phyloP scores from a whole-genome alignment of 2,797 vertebrate genomes.

The Phylloscopus collybita region DNA sequence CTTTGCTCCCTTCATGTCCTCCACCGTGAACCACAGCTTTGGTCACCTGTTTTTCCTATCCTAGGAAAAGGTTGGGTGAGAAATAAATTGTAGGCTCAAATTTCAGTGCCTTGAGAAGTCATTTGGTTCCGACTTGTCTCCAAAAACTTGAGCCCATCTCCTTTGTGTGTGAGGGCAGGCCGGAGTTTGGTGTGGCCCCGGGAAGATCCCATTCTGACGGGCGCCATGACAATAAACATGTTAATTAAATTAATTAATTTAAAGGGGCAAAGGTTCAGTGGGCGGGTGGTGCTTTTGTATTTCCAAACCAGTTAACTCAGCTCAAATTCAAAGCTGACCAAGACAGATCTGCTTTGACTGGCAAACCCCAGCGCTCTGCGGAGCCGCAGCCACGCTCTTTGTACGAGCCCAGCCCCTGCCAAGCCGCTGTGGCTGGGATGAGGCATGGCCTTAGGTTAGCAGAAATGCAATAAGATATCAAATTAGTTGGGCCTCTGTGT shows the following conservation, averaged over 20 bases:
- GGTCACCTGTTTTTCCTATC: not conserved
- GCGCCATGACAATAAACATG: constrained; percentile 57
- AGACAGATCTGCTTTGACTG: constrained; percentile 53
- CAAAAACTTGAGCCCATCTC: not conserved
- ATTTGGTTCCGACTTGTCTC: not conserved
- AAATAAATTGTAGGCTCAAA: not conserved
- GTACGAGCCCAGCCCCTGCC: not conserved
- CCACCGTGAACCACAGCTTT: not conserved
- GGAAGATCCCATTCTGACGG: constrained; percentile 51
- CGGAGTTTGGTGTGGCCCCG: constrained; percentile 23
- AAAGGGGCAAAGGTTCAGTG: constrained; percentile 72
- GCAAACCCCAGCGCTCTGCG: not conserved
- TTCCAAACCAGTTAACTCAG: constrained; percentile 64
- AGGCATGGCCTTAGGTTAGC: constrained; percentile 17
- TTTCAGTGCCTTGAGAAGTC: constrained; percentile 10
- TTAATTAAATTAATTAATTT: constrained; percentile 75
- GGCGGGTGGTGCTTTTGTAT: constrained; percentile 71
- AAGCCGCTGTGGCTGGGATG: not conserved
- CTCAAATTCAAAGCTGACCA: constrained; percentile 68
- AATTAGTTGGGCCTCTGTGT: constrained; percentile 49
- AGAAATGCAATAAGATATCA: constrained; percentile 53
- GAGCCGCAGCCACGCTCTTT: constrained; percentile 18
- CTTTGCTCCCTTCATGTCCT: not conserved
- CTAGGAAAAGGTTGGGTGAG: not conserved
- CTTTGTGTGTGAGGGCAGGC: constrained; percentile 32